Base-by-base conservation (phyloP, 2,797 vertebrate genomes). In the Paratrypauchen microcephalus region DNA sequence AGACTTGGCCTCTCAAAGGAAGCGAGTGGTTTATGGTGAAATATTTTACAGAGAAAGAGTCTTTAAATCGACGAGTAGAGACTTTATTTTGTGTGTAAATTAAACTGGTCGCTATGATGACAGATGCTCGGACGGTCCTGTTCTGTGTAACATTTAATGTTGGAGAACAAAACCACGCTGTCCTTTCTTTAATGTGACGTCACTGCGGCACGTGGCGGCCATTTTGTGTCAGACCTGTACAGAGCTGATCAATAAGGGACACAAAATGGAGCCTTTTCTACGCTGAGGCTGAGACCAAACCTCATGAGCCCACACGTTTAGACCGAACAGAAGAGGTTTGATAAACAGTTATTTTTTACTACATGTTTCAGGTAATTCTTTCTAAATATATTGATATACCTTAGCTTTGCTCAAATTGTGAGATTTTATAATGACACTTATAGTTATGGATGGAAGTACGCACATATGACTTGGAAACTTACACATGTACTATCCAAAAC, bases 401-500 rank as follows among this genome's bases (percentile, higher is more conserved):
- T 93, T 92, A 93, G 94, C 95, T 96, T 98, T 97, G 95, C 92
- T 95, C 94, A 94, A 93, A 87, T 94, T 95, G 95, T 96, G 93
- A 94, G 95, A 93, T 97, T 98, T 97, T 97, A 94, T 96, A 96
- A 95, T 85, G 87, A 92, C 90, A 91, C 88, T 91, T 89, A 88
- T 88, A 91, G 82, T 89, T 87, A 91, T 89, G 92, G 91, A 94
- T 86, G 88, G 88, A 91, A 89, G 91, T 89, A 90, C 84, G 77
- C 91, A 91, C 91, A 92, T 88, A 88, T 83, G 84, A 90, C 86
- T 85, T 73, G 83, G 86, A 89, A 77, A 91, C 80, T 87, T 86
- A 84, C 85, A 95, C 92, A 93, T 91, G 89, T 93, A 92, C 87
- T 92, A 91, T 92, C 88, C 94, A 95, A 95, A 90, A 93, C 92